Evolutionary conservation across 2,113 vertebrate genomes (phyloP), one percentile per base, ranked within the genome.

Genomic region (Tragulus kanchil): DNA sequence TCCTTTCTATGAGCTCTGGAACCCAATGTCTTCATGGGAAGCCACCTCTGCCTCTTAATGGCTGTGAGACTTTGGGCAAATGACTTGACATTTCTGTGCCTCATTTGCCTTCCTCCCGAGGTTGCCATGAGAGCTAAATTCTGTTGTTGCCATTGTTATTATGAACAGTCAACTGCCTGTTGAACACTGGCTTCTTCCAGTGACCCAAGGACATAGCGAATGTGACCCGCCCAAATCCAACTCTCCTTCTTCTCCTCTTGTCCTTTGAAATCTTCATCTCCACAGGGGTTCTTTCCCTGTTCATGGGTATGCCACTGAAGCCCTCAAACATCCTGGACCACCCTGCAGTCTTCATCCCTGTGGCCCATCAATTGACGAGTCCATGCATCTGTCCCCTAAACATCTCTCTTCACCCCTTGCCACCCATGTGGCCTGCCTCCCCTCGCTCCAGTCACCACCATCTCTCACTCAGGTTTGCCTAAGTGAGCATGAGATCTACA

Each of bases 361-460:
- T 67, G n/a, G 21, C 54, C 31, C 26, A 0, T 31, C 23, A 12
- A 15, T 26, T 13, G 13, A 62, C 16, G n/a, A 21, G 21, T 26
- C 58, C 23, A 8, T 4, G 25, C 54, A 8, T n/a, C 65, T 56
- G 58, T 19, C 5, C 36, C 59, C 87, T 62, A 28, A 13, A 50
- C 19, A 4, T 58, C n/a, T 61, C 28, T 54, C 67, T 16, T 36
- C 45, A 31, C 7, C 11, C 31, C 1, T 8, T 56, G 26, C 19
- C 42, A 5, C 23, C 58, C 14, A 25, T 0, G 0, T 8, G 8
- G 15, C 1, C 1, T 6, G 21, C 15, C 14, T 26, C 8, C 4
- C 11, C 17, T 94, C 6, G 0, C 48, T 81, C n/a, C 0, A 3
- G n/a, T 14, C 45, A 56, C 67, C 15, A 3, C 26, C 65, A 26